Base-by-base conservation (phyloP, 2,797 vertebrate species). In the Poeciliopsis presidionis region DNA sequence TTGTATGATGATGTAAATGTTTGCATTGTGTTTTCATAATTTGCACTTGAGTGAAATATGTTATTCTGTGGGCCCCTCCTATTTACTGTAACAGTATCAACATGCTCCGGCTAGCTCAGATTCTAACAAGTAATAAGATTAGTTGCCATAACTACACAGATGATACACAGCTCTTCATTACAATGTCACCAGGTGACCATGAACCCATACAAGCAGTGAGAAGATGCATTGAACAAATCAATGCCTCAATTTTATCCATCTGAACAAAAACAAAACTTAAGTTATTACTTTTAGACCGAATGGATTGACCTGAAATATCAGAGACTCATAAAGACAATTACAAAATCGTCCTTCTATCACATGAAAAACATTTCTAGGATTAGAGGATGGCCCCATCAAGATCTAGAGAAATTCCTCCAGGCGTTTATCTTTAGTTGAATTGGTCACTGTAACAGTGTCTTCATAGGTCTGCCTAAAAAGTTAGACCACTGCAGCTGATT, bases 41-140 rank as follows among this genome's bases (percentile, higher is more conserved):
- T 88, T 85, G 73, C 76, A 78, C 30, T 45, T 39, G 63, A 72
- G 71, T 7, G 65, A 45, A 79, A 81, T 80, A 28, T 73, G 8
- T 13, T 39, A 41, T n/a, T 25, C 53, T n/a, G 22, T 9, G 53
- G 22, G 53, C 53, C 25, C 8, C 53, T 55, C 53, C 53, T 55
- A 12, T n/a, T 11, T 55, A 39, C 36, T 39, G 36, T 39, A 5
- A 39, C 36, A 55, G 25, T 55, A 4, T n/a, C 53, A 25, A n/a
- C 53, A 53, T 53, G 51, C 7, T 25, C 8, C 9, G 2, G 6
- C 9, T n/a, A 55, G 7, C 9, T 53, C 51, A 53, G 51, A 53
- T 53, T 53, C 20, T 53, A 25, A 25, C 22, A 53, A 53, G 51
- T 25, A 3, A 53, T 55, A n/a, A 25, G 53, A 55, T n/a, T 25